Percentiles rank a stretch among this genome's conserved stretches.
Conservation (phyloP, 2,888 invertebrate species). For the Temnothorax ravouxi region DNA sequence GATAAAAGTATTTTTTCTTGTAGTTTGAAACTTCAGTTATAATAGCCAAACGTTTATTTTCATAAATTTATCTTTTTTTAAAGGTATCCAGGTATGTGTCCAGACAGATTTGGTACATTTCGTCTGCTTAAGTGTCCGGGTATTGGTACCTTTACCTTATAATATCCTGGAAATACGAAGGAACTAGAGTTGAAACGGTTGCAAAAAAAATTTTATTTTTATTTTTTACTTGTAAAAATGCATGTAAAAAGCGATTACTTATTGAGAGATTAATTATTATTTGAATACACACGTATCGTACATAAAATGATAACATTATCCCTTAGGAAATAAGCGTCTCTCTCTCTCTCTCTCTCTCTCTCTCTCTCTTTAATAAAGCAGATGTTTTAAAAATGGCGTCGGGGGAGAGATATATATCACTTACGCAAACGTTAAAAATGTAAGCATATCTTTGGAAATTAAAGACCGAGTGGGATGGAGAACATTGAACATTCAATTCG, state of each 20-base stretch:
- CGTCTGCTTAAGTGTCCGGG: no score
- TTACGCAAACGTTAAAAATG: slow-evolving; percentile 26
- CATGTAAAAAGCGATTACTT: background rate
- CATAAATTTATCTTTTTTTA: no score
- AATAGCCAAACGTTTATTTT: no score
- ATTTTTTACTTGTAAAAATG: background rate
- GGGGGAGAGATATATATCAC: background rate
- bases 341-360: slow-evolving; percentile 18
- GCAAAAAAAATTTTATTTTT: background rate
- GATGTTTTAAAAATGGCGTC: background rate
- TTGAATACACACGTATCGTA: background rate
- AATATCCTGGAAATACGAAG: background rate
- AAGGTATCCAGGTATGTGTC: no score
- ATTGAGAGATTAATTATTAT: background rate
- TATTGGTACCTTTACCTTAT: no score
- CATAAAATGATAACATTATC: background rate
- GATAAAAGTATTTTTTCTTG: no score
- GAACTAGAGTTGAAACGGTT: background rate
- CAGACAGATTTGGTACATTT: no score
- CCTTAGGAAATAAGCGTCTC: background rate
- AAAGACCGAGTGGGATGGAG: slow-evolving; percentile 17
- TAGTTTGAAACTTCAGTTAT: no score
- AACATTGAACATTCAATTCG: slow-evolving; percentile 56
- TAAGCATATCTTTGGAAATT: slow-evolving; percentile 41
- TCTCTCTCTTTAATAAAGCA: slow-evolving; percentile 19